Evolutionary conservation across 2,113 vertebrate species (phyloP), one percentile per base, ranked within the genome.

Genomic region (Saccopteryx bilineata): DNA sequence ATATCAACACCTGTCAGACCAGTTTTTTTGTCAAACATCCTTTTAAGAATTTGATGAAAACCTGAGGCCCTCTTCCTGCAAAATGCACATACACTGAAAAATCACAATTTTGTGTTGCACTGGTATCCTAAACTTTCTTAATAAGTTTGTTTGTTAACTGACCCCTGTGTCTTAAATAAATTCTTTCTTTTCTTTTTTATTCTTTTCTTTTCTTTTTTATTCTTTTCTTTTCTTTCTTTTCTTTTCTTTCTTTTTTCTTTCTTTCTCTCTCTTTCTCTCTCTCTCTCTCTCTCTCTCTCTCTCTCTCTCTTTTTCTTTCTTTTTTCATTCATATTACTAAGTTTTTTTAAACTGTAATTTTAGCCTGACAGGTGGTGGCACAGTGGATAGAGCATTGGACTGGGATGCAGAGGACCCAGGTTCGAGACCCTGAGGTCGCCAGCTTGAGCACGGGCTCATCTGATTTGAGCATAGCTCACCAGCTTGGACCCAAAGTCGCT

Each of bases 1-100:
- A 31, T 74, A 71, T 74, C 23, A 88, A n/a, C n/a, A 18, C 18
- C 19, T 81, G 9, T 56, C 52, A 89, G 17, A 60, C 18, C 19
- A 61, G 28, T 58, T 71, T 12, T 89, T 94, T 18, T 83, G 26
- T 95, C 28, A 84, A 75, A 92, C 14, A 66, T 23, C 3, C 15
- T 60, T 78, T 88, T 60, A 80, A 92, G 60, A 93, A 90, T 74
- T 76, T 92, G 68, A 14, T 72, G 61, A 80, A 83, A 88, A 87
- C 28, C 31, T 78, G 33, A 88, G 23, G 0, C 12, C 33, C 87
- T 7, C 31, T 85, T 31, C 10, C 50, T 75, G 31, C 50, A 87
- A 85, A 91, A 84, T 83, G 58, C 5, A 33, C 33, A 24, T 39
- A 48, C 7, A 23, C 68, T 10, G 63, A 80, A 91, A 85, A 81